Evolutionary conservation across 2,888 invertebrate species (phyloP), one percentile per base, ranked within the genome.

Genomic region (Caenorhabditis panamensis): DNA sequence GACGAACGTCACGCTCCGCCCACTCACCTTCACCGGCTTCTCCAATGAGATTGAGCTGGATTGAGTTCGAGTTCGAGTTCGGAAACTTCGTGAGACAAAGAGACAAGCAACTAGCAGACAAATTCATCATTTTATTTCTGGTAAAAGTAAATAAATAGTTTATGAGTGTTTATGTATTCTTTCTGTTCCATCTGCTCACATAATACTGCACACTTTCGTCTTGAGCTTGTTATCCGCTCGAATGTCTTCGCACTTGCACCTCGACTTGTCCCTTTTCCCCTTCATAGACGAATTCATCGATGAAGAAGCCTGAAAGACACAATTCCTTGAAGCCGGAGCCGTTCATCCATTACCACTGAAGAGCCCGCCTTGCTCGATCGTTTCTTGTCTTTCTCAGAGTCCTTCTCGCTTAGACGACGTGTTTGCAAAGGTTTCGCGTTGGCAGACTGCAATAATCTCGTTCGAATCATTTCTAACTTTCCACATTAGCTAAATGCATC

Each of bases 161-260:
- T 26, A 37, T 28, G 9, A 58, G 20, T 58, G 26, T 31, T 31
- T 31, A 31, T 31, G 31, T 31, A 6, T 6, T 31, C 9, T 31
- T 6, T 31, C 9, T 31, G 9, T 31, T 31, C 31, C n/a, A n/a
- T n/a, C 36, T 41, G 5, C 16, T 66, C 56, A 80, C 80, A 76
- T 76, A 4, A 80, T 76, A 18, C 22, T 62, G 69, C 82, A 81
- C n/a, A 86, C 84, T 79, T 86, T 86, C 1, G 86, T 86, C 67
- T 86, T 86, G 31, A 84, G 62, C 47, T 77, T 82, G 16, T 80
- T 77, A 72, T 86, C 84, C 8, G 56, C 67, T 62, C 86, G 66
- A 20, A 86, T 82, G 16, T 82, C 84, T 28, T 86, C 86, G 36
- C 84, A 84, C 54, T 78, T 82, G 53, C 86, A 86, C 22, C 75